Base-by-base conservation (phyloP, 2,797 vertebrate genomes). In the Erithacus rubecula region DNA sequence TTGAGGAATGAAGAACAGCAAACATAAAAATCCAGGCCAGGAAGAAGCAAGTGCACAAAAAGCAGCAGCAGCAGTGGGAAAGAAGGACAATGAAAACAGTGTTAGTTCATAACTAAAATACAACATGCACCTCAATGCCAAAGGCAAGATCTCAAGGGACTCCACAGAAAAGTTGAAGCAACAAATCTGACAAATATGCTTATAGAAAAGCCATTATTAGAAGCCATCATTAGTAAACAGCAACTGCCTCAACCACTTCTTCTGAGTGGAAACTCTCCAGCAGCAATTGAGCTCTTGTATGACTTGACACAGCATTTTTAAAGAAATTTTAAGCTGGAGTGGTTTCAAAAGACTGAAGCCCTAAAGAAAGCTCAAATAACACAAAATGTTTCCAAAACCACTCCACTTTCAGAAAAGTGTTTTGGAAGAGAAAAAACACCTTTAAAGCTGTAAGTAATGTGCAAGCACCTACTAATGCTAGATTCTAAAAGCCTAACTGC, bases 11-110 rank as follows among this genome's bases (percentile, higher is more conserved):
- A 89, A 83, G 91, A 93, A 95, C 97, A 97, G 97, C 96, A 96
- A 96, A 97, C 94, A 98, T 93, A 97, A 96, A 82, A 96, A 94
- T 98, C 98, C 97, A 97, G 96, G 97, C 93, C 94, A 98, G 97
- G 97, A 96, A 97, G 96, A 97, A 98, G 97, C 95, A 97, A 96
- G 96, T 91, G 95, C 72, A 83, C 94, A 97, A 93, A 84, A 95
- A 79, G 95, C 82, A 79, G 95, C 84, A 79, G 95, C 84, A 94
- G 90, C 95, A 97, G 95, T 47, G 27, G 86, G 75, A 87, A 94
- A 95, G 71, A 95, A 96, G 96, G 94, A 98, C 94, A 98, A 98
- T 97, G 96, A 97, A 97, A 98, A 98, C 46, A 97, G 96, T 69
- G 96, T 98, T 98, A 98, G 96, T 97, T 95, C 89, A 44, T 92